phyloP scores from a whole-genome alignment of 2,797 vertebrate species.

The Amblyraja radiata region DNA sequence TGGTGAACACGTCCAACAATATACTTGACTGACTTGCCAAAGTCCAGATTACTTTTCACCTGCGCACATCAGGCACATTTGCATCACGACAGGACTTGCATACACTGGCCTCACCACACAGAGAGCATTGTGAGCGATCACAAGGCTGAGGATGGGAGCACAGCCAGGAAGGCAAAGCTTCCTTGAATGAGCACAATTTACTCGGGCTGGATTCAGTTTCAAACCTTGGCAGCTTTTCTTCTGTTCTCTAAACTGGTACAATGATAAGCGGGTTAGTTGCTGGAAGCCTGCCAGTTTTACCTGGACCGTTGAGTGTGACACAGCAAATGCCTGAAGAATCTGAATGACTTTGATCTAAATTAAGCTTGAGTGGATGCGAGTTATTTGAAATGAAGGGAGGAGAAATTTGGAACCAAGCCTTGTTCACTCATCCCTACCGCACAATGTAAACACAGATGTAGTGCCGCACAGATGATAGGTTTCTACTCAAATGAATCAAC shows the following conservation, averaged over 20 bases:
- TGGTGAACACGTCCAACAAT: background rate
- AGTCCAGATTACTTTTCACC: background rate
- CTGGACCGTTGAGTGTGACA: conserved; percentile 15
- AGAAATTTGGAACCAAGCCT: background rate
- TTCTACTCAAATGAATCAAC: background rate
- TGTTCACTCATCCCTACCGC: background rate
- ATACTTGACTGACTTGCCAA: background rate
- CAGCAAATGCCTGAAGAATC: background rate
- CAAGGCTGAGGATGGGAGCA: background rate
- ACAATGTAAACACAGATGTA: background rate
- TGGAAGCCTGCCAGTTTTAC: background rate
- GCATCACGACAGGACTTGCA: background rate
- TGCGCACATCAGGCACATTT: background rate
- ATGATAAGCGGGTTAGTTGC: background rate
- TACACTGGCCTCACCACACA: background rate
- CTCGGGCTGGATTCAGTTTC: background rate
- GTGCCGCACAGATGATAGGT: background rate
- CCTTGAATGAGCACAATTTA: background rate
- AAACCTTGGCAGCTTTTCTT: conserved; percentile 20
- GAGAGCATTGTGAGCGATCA: background rate
- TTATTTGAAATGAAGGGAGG: background rate
- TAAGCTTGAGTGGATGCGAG: conserved; percentile 6
- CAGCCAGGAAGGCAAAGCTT: background rate
- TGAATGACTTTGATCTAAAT: conserved; percentile 20
- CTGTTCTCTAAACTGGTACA: background rate